Percentiles rank a stretch among this genome's conserved stretches.
Conservation (phyloP, 2,113 vertebrate genomes). For the Emberiza fucata region DNA sequence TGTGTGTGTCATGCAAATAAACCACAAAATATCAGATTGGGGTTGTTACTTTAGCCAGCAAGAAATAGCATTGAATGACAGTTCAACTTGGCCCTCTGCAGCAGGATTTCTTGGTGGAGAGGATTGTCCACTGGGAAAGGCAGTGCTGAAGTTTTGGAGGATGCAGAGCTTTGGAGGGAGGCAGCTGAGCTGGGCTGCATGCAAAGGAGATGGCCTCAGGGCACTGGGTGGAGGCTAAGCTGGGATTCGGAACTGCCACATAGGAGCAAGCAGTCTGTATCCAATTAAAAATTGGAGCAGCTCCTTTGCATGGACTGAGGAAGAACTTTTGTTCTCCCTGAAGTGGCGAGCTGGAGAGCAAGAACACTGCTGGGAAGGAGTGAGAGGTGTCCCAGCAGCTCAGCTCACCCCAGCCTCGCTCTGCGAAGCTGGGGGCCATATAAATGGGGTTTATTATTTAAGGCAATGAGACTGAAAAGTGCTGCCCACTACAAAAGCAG, state of each 20-base stretch:
- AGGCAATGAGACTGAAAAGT: accelerated
- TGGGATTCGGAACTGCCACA: accelerated
- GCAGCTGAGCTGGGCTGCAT: background rate
- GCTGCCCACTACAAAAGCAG: background rate
- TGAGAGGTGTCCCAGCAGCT: accelerated
- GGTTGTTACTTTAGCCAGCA: background rate
- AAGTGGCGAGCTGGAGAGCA: background rate
- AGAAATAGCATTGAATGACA: background rate
- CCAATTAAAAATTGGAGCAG: background rate
- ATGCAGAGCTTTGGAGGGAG: background rate
- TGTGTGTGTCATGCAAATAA: background rate
- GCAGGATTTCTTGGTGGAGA: background rate
- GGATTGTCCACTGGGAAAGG: background rate
- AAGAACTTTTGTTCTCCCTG: background rate
- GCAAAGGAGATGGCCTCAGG: background rate
- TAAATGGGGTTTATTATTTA: background rate
- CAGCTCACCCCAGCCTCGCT: accelerated
- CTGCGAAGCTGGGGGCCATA: background rate
- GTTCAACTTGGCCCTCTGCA: accelerated
- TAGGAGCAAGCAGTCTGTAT: background rate
- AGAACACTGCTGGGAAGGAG: background rate
- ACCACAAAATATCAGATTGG: accelerated
- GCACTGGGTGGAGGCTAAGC: accelerated
- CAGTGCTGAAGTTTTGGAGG: background rate
- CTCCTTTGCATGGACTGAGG: background rate